These are phyloP conservation scores for Petrocephalus sullivani DNA, from an alignment of 2,797 vertebrate species.

Conservation along the genomic window DNA sequence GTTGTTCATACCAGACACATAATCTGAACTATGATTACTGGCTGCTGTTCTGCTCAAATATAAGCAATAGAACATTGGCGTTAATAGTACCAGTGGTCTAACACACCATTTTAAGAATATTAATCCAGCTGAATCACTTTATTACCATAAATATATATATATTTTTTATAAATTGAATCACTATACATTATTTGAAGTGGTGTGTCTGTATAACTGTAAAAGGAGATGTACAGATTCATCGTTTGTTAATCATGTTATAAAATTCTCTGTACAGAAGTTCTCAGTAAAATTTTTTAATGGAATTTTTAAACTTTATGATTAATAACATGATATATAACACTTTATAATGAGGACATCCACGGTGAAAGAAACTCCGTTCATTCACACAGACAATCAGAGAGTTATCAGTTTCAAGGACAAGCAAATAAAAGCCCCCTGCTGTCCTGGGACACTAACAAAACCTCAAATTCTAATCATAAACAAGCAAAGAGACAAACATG, in stretches of 20 bases:
- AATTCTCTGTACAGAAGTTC: not conserved
- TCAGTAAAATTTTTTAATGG: not conserved
- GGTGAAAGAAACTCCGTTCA: conserved; percentile 72
- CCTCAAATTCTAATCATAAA: conserved; percentile 52
- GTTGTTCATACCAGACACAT: not conserved
- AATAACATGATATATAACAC: not conserved
- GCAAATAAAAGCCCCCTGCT: conserved; percentile 44
- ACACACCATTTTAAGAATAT: too few species aligned
- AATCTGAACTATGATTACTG: not conserved
- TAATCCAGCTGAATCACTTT: not conserved
- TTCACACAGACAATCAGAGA: conserved; percentile 67
- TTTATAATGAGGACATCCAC: conserved; percentile 25
- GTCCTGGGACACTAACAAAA: conserved; percentile 63
- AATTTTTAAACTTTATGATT: not conserved
- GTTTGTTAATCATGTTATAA: not conserved
- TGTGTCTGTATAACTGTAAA: not conserved
- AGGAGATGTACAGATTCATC: not conserved
- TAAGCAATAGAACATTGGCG: not conserved
- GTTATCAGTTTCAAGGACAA: conserved; percentile 74
- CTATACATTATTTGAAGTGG: not conserved
- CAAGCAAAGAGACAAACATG: conserved; percentile 47
- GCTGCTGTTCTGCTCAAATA: not conserved
- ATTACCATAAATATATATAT: too few species aligned
- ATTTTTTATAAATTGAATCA: not conserved
- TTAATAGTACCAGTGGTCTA: not conserved